Base-by-base conservation (phyloP, 2,797 vertebrate genomes). In the Oryzias sinensis region DNA sequence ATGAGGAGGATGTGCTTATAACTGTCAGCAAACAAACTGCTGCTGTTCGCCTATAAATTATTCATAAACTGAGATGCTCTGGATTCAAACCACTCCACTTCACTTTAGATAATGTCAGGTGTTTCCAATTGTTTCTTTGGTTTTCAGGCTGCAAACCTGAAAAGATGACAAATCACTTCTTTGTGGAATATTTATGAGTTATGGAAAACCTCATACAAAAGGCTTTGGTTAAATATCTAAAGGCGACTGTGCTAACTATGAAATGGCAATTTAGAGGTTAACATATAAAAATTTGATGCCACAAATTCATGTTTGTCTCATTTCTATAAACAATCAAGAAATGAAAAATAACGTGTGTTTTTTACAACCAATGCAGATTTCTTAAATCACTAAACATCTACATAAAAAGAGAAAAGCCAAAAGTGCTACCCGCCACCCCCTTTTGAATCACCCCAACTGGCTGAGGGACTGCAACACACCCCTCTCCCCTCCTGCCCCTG, bases 21-120 rank as follows among this genome's bases (percentile, higher is more conserved):
- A 74, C 68, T 65, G 78, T 82, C 67, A 71, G 71, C 65, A 81
- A 56, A 74, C 62, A 49, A 68, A 56, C 70, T 25, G 46, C 63
- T 62, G 67, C 69, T 82, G 57, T 27, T 52, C 33, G 27, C 43
- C 6, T 1, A 63, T 86, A 62, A 48, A 68, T 86, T 85, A 87
- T 85, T 83, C 55, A 85, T 68, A 62, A 63, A 59, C 62, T 55
- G 41, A 15, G 17, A 56, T 40, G 5, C 53, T 20, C 52, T 15
- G 33, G 25, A 61, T 63, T 72, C 37, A 56, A 51, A 54, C 33
- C 59, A 14, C 54, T 53, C 43, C 40, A 48, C 49, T 29, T 68
- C 13, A 5, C 48, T 65, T 69, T 27, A 64, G 55, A 56, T 70
- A 49, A 62, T 22, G 62, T 70, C 11, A 1, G 52, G 48, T 49